Base-by-base conservation (phyloP, 2,797 vertebrate species). In the Cynodonichthys magdalenae region DNA sequence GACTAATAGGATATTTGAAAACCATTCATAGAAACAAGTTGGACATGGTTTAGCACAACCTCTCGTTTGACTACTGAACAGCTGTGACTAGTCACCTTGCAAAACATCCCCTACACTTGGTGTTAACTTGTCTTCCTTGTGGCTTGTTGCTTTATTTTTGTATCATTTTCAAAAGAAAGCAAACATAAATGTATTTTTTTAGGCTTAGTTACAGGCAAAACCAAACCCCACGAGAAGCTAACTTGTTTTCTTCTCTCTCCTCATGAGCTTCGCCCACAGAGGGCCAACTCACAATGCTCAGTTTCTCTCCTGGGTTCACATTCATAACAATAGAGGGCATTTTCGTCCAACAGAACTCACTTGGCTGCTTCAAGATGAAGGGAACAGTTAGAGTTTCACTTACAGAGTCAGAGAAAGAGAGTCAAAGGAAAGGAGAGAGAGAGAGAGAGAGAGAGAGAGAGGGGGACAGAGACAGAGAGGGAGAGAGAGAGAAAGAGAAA, bases 371-470 rank as follows among this genome's bases (percentile, higher is more conserved):
- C 84, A 77, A 90, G 84, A 91, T 85, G 81, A 90, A 87, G 73
- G 82, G 70, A 86, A 81, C 83, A 90, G 89, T 89, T 88, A 73
- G 81, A 83, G 85, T 91, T 92, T 90, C 89, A 86, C 80, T 89
- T 86, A 73, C 79, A 75, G 72, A 81, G 81, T 76, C 72, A 79
- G 69, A 82, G 63, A 66, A 65, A 72, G 64, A 50, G 71, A 67
- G 77, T 1, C 41, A 27, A 39, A 52, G 57, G 53, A 60, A 59
- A 74, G 66, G 80, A 29, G 63, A 61, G 63, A 58, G 59, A 76
- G 80, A 29, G 74, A 67, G 80, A 34, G 60, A 59, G 63, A 59
- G 59, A 76, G 57, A 58, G 63, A 60, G 59, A 76, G 80, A 29
- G 74, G 66, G 80, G 29, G 60, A 59, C 72, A 79, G 69, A 82